A percentile compares a stretch with the other conserved stretches of the same genome.
Evolutionary conservation across 2,797 vertebrate species (phyloP).

Genomic region (Mus caroli): DNA sequence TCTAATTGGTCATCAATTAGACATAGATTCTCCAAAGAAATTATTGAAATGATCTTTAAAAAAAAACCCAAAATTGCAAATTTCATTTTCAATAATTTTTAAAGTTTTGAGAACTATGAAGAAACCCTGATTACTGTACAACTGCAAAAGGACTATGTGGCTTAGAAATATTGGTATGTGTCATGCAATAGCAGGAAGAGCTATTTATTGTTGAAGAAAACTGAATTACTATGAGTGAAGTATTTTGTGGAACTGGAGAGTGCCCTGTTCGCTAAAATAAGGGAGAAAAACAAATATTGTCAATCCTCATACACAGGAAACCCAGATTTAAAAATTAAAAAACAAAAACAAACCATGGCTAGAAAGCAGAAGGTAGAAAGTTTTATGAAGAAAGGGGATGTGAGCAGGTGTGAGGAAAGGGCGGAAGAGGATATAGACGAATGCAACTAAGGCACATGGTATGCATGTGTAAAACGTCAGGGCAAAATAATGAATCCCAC

Average conservation of each 20-base stretch:
- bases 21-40: background rate
- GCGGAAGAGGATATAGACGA: background rate
- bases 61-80: background rate
- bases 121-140: background rate
- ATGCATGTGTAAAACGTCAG: background rate
- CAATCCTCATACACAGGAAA: background rate
- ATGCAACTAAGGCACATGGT: background rate
- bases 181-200: background rate
- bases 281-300: background rate
- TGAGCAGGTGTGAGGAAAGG: background rate
- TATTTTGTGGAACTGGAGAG: background rate
- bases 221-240: background rate
- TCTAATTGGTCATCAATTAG: background rate
- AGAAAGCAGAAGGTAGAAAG: background rate
- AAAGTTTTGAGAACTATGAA: slow-evolving; percentile 19
- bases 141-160: background rate
- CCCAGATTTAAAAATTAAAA: background rate
- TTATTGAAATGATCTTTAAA: background rate
- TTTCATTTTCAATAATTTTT: slow-evolving; percentile 38
- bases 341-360: background rate
- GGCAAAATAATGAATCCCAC: background rate
- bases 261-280: background rate
- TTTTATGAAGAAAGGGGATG: background rate
- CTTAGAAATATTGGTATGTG: background rate
- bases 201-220: background rate